A percentile compares a stretch with the other conserved stretches of the same genome.
Evolutionary conservation across 2,888 invertebrate genomes (phyloP).

Genomic region (Heteropelma amictum): DNA sequence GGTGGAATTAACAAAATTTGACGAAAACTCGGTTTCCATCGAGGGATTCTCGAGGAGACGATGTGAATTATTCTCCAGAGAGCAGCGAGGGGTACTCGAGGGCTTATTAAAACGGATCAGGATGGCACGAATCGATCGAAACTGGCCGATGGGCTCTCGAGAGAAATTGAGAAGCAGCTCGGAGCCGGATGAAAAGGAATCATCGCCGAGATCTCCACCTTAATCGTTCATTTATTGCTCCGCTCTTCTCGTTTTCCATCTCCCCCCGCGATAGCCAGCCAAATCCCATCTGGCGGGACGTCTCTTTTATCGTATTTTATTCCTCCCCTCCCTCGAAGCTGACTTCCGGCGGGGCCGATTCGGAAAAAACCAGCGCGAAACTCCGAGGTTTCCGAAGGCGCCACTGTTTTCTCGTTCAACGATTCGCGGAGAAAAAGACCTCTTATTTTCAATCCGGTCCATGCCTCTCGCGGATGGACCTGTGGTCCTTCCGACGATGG

Average conservation of each 20-base stretch:
- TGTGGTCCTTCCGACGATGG: no score
- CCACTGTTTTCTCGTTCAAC: no score
- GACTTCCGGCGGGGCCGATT: no score
- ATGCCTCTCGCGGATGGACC: no score
- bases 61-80: conserved; percentile 21
- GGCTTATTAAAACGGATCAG: conserved; percentile 49
- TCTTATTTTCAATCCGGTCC: no score
- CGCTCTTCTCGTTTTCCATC: conserved; percentile 26
- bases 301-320: conserved; percentile 11
- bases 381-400: no score
- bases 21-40: no score
- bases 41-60: no score
- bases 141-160: conserved; percentile 7
- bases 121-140: conserved; percentile 35
- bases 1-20: neutral
- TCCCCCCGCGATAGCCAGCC: conserved; percentile 16
- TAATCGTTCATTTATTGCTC: conserved; percentile 39
- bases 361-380: no score
- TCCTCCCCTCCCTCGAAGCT: neutral
- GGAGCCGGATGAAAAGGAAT: conserved; percentile 22
- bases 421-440: no score
- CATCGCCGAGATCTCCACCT: conserved; percentile 33
- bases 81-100: conserved; percentile 9
- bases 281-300: conserved; percentile 7
- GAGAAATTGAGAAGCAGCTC: neutral